Evolutionary conservation across 2,888 invertebrate species (phyloP), one percentile per base, ranked within the genome.

Genomic region (Aquatica leii): DNA sequence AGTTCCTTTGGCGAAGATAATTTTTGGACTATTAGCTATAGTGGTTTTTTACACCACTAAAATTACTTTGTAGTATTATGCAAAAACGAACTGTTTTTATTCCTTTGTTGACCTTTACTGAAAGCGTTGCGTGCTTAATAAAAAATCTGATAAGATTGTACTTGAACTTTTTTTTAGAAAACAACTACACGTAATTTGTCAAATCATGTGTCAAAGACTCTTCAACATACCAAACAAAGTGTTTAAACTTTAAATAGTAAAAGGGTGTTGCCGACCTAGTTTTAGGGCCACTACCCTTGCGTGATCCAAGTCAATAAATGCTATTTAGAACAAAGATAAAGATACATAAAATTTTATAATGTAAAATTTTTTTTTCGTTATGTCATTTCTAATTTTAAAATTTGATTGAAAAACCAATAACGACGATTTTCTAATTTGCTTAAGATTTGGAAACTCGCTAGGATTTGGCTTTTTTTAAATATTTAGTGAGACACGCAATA

Each of bases 201-300:
- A 24, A 24, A 24, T 24, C 24, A 24, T 24, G 6, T 24, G 24
- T 24, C 24, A 24, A 24, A 24, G 6, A 24, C 24, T 2, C 6
- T 24, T 24, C 2, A 24, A 24, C 2, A 24, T 24, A 24, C 24
- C 6, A 24, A 24, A 2, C 6, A 24, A 24, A 24, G 6, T 24
- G 2, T 24, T 49, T 9, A 49, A 20, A 49, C 3, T 46, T 12
- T 24, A 56, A 24, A 18, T 34, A 17, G 20, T 49, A 49, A 35
- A 49, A 20, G 31, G 24, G 43, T 51, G 17, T 46, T 20, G 18
- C 12, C 40, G 63, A 59, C 63, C 59, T 54, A 63, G 11, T 54
- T 17, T 55, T 43, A 51, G 50, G 53, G 59, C 63, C 48, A 49
- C 50, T 54, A 59, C 54, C 59, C 35, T 63, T 59, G 37, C 63